Evolutionary conservation across 2,797 vertebrate species (phyloP).

Genomic region (Oryzias sinensis): DNA sequence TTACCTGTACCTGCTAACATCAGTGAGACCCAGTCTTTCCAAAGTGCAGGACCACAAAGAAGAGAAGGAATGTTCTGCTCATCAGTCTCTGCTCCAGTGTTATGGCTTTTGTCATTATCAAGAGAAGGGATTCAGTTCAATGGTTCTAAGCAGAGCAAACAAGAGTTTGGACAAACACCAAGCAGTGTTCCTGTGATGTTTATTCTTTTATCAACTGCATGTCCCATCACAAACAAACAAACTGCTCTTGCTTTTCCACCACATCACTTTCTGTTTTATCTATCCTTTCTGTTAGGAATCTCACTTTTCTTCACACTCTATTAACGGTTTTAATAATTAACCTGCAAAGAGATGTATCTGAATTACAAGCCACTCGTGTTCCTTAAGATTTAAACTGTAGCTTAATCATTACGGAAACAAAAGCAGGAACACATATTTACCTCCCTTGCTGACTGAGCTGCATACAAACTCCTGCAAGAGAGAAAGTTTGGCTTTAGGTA

Average conservation of each 20-base stretch:
- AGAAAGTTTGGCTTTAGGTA: not conserved
- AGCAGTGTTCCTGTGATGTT: slow-evolving; percentile 5
- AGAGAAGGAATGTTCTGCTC: slow-evolving; percentile 28
- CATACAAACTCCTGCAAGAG: not conserved
- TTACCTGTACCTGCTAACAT: not conserved
- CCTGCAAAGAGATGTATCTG: too few relatives aligned
- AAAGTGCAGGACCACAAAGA: slow-evolving; percentile 2
- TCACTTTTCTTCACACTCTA: not conserved
- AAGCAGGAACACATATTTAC: not conserved
- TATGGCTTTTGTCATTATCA: slow-evolving; percentile 54
- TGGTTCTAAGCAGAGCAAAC: slow-evolving; percentile 34
- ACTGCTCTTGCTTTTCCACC: slow-evolving; percentile 5
- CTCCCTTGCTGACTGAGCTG: not conserved
- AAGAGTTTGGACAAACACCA: slow-evolving; percentile 30
- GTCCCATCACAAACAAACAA: slow-evolving; percentile 41
- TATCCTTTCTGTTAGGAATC: not conserved
- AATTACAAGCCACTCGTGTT: not conserved
- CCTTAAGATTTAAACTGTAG: not conserved
- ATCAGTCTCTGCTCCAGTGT: slow-evolving; percentile 33
- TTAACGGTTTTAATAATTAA: not conserved
- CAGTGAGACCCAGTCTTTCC: not conserved
- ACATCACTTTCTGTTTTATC: not conserved
- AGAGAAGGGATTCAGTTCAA: slow-evolving; percentile 52
- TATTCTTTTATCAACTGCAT: slow-evolving; percentile 24
- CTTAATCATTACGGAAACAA: not conserved